A percentile compares a stretch with the other conserved stretches of the same genome.
Evolutionary conservation across 2,888 invertebrate species (phyloP).

Genomic region (Callyntrura guangdongensis): DNA sequence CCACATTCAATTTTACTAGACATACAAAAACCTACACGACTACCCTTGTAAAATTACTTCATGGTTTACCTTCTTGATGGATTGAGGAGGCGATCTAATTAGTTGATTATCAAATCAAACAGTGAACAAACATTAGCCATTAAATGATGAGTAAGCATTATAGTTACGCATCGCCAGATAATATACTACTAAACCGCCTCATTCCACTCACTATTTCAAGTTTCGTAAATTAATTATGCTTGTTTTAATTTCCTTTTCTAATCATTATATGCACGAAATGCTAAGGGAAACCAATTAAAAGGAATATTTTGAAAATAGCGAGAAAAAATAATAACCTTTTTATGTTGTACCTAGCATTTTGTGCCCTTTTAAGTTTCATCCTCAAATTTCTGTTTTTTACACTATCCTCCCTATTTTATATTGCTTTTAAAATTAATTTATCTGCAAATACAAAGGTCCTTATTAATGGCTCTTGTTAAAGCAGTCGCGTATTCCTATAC

Average conservation of each 20-base stretch:
- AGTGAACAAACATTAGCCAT: neutral
- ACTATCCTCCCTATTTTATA: no score
- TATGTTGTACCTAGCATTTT: no score
- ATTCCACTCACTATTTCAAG: no score
- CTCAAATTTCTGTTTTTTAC: no score
- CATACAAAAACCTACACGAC: neutral
- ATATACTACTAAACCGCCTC: no score
- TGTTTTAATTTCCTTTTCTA: no score
- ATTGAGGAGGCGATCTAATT: constrained; percentile 30
- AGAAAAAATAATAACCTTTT: neutral
- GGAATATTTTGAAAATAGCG: neutral
- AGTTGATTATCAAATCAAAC: neutral
- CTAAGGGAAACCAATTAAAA: no score
- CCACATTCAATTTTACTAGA: neutral
- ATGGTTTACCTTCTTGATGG: neutral
- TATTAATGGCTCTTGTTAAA: neutral
- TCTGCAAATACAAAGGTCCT: no score
- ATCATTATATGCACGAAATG: no score
- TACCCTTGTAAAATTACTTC: neutral
- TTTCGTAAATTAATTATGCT: no score
- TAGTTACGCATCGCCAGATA: neutral
- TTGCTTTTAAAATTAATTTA: no score
- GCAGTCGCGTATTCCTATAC: neutral
- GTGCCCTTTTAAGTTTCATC: no score
- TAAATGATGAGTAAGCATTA: neutral